These are phyloP conservation scores for Scolanthus callimorphus DNA, from an alignment of 92 coral and sea anemone genomes.

Conservation along the genomic window DNA sequence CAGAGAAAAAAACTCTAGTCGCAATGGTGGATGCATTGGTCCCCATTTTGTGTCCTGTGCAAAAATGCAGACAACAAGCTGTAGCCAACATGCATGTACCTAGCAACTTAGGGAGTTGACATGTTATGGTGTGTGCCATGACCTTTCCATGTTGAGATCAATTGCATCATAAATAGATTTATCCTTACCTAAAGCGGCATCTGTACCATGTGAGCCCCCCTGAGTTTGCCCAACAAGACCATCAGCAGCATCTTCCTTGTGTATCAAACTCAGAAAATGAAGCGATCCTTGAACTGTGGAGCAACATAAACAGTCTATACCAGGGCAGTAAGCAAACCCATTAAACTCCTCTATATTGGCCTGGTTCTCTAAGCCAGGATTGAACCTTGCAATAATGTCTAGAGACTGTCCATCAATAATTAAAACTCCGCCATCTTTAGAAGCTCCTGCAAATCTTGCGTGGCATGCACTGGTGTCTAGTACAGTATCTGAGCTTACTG, in stretches of 20 bases:
- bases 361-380: conserved; percentile 22
- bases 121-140: no score
- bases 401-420: conserved; percentile 65
- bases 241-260: conserved; percentile 19
- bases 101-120: no score
- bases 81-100: no score
- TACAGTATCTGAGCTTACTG: background rate
- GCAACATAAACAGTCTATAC: conserved; percentile 85
- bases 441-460: conserved; percentile 45
- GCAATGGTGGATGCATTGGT: no score
- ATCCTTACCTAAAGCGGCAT: conserved; percentile 44
- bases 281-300: conserved; percentile 70
- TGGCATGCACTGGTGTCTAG: background rate
- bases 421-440: conserved; percentile 48
- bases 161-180: no score
- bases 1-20: background rate
- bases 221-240: conserved; percentile 11
- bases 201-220: conserved; percentile 41
- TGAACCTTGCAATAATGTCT: conserved; percentile 53
- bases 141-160: no score
- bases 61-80: no score
- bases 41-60: no score
- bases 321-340: conserved; percentile 81
- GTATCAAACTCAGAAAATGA: conserved; percentile 63
- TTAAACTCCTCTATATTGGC: conserved; percentile 17